A percentile compares a stretch with the other conserved stretches of the same genome.
These are phyloP conservation scores for Sylvia atricapilla DNA, from an alignment of 2,113 vertebrate species.

Conservation along the genomic window DNA sequence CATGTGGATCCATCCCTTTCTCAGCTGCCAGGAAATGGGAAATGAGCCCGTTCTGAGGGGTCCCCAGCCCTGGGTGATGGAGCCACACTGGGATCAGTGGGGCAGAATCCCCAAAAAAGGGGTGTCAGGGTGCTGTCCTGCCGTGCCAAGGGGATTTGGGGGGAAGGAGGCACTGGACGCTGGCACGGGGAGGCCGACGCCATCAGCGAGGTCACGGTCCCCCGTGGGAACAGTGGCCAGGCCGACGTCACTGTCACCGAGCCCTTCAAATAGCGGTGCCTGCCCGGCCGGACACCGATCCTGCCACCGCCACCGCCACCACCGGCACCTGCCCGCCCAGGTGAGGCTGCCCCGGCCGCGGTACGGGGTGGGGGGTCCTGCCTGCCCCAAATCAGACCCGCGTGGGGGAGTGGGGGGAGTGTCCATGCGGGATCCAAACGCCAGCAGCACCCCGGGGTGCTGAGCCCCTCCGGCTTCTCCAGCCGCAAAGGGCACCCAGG, in stretches of 20 bases:
- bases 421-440: not conserved
- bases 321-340: not conserved
- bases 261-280: constrained; percentile 17
- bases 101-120: not conserved
- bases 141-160: accelerated
- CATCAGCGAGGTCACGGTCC: not conserved
- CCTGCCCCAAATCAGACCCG: not conserved
- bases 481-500: not conserved
- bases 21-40: not conserved
- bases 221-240: not conserved
- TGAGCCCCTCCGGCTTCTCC: not conserved
- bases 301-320: not conserved
- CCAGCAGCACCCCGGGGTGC: not conserved
- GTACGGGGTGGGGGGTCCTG: not conserved
- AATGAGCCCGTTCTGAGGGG: not conserved
- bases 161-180: not conserved
- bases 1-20: not conserved
- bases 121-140: too few species aligned
- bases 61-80: too few species aligned
- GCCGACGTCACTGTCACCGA: not conserved
- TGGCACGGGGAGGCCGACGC: not conserved
- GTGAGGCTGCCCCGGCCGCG: not conserved
- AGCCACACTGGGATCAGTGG: accelerated
- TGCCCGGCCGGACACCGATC: accelerated
- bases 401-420: accelerated